Base-by-base conservation (phyloP, 2,888 invertebrate genomes). In the Lycia hirtaria region DNA sequence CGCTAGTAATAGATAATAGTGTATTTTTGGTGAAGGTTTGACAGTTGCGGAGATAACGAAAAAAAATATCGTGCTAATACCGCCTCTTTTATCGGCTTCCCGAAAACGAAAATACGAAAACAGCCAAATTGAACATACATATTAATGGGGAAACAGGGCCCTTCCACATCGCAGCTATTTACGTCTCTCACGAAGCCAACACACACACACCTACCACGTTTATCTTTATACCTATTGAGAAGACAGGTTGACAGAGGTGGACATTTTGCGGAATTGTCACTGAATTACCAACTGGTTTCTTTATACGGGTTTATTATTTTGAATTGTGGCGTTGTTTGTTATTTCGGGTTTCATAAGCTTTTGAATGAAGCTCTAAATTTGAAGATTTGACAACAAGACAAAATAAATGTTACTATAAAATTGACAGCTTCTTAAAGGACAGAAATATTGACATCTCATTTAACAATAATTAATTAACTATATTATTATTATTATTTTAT, bases 181-280 rank as follows among this genome's bases (percentile, higher is more conserved):
- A 14, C 28, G 52, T 15, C n/a, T n/a, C n/a, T n/a, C n/a, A 22
- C 15, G 12, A 37, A 45, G 33, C 7, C 48, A 14, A n/a, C 19
- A 19, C 30, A 37, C 40, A 19, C 9, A 20, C 17, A 24, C 43
- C 12, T 24, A 17, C 12, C 19, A 7, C 19, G 19, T 41, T n/a
- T n/a, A 38, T 33, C 24, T 14, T 12, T 19, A 45, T 28, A 10
- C 19, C 20, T n/a, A 33, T 38, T 19, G 30, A 50, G 10, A 44
- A 12, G 15, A 26, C 41, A 43, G 56, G 53, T 62, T 62, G 65
- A 68, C 65, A 65, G 43, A 62, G 65, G 67, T 62, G n/a, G 35
- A 47, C 48, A 41, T 56, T 59, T 53, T 52, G 54, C 20, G 53
- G 55, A 49, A 51, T 51, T 37, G 53, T 19, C 26, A 49, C 56